A percentile compares a stretch with the other conserved stretches of the same genome.
These are phyloP conservation scores for Latrodectus geometricus DNA, from an alignment of 1,140 invertebrate genomes.

Conservation along the genomic window DNA sequence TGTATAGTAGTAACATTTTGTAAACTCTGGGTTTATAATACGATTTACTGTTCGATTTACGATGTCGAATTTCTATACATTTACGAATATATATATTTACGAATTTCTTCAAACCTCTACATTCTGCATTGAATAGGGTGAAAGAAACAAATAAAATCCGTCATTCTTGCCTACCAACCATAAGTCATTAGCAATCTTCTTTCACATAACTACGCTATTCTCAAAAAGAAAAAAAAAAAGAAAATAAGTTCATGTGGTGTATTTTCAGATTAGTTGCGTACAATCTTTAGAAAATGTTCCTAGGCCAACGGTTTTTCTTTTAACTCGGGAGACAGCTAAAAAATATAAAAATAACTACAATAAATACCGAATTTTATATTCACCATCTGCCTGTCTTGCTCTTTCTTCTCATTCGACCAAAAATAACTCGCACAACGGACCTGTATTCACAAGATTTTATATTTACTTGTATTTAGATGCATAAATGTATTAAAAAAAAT, in stretches of 20 bases:
- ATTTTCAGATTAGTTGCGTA: not conserved
- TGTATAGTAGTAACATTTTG: too few relatives aligned
- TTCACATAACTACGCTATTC: not conserved
- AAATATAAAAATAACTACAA: conserved; percentile 30
- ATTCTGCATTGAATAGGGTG: too few relatives aligned
- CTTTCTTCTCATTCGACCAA: not conserved
- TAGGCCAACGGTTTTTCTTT: too few relatives aligned
- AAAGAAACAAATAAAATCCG: too few relatives aligned
- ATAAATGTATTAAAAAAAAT: conserved; percentile 10
- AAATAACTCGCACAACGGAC: conserved; percentile 21
- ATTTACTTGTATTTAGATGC: conserved; percentile 41
- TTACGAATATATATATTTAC: too few relatives aligned
- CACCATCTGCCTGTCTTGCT: conserved; percentile 44
- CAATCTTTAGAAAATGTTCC: not conserved
- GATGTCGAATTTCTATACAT: too few relatives aligned
- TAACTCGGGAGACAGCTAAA: not conserved
- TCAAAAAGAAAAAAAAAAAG: not conserved
- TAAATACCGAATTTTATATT: conserved; percentile 14
- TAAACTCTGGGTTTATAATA: too few relatives aligned
- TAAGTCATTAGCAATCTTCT: not conserved
- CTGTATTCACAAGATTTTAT: conserved; percentile 27
- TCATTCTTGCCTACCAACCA: too few relatives aligned
- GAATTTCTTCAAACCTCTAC: too few relatives aligned
- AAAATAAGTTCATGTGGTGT: not conserved
- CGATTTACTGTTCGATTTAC: too few relatives aligned